Evolutionary conservation across 2,888 invertebrate genomes (phyloP), one percentile per base, ranked within the genome.

Genomic region (Luffia ferchaultella): DNA sequence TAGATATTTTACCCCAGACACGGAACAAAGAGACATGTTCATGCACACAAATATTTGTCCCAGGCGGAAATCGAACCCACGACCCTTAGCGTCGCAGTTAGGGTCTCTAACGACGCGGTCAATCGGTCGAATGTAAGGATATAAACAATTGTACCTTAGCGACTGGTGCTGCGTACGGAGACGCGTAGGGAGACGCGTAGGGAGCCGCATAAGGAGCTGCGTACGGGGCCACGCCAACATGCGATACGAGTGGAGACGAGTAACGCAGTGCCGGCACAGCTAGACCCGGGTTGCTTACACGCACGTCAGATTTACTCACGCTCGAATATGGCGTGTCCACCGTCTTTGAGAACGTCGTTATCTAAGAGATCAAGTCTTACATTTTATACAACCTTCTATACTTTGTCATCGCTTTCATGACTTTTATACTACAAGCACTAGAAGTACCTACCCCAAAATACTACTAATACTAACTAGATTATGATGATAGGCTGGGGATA

Each of bases 321-420:
- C 89, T 90, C 48, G 90, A 90, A 82, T 87, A 91, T 7, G 91
- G 90, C 1, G 91, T 91, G 68, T 89, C 89, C 59, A 91, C 86
- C 54, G 89, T 86, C 68, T 90, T 91, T 16, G 87, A 84, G 72
- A 88, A 89, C 46, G 90, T 89, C 16, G 91, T 89, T 52, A 89
- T 83, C 83, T 88, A 74, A 1, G 54, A 59, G 45, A 46, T 18
- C n/a, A n/a, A n/a, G n/a, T n/a, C n/a, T 49, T 52, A 50, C 47
- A 51, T 49, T 42, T 50, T 43, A 19, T 44, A 20, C 53, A 30
- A 19, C 3, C 7, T 48, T 41, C 1, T 20, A 18, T 45, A 42
- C 1, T 18, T 44, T 15, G 7, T 44, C 44, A 44, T n/a, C n/a
- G n/a, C n/a, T n/a, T n/a, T n/a, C n/a, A n/a, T n/a, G n/a, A n/a